Percentiles rank a stretch among this genome's conserved stretches.
These are phyloP conservation scores for Lasaia peninsularis DNA, from an alignment of 1,140 invertebrate species.

Conservation along the genomic window DNA sequence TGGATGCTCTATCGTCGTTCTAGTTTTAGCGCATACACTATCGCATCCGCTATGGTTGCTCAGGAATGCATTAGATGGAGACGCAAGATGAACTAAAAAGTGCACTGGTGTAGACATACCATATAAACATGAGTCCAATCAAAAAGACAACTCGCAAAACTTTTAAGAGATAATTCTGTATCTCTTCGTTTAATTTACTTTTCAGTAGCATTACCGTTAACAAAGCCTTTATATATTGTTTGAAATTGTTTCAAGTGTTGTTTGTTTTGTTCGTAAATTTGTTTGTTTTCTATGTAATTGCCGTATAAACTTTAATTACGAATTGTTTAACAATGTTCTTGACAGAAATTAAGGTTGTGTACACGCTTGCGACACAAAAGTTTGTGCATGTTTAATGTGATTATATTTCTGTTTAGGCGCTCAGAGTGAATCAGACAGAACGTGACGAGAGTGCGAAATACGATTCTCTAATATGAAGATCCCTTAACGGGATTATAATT, in stretches of 20 bases:
- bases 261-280: conserved; percentile 11
- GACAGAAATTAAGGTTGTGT: background rate
- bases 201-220: conserved; percentile 7
- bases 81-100: too few species aligned
- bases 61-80: too few species aligned
- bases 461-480: too few species aligned
- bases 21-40: too few species aligned
- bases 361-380: background rate
- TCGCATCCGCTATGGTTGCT: too few species aligned
- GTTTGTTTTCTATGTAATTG: conserved; percentile 1
- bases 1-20: too few species aligned
- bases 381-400: background rate
- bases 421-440: too few species aligned
- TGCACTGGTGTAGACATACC: too few species aligned
- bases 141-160: too few species aligned
- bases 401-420: background rate
- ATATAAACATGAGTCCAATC: too few species aligned
- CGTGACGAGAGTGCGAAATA: too few species aligned
- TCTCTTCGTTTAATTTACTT: conserved; percentile 9
- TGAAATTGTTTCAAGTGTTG: conserved; percentile 8
- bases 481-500: too few species aligned
- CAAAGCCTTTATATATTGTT: conserved; percentile 11
- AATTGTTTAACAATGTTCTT: background rate
- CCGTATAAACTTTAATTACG: background rate
- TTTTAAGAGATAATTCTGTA: background rate